These are phyloP conservation scores for Caenorhabditis sulstoni DNA, from an alignment of 2,888 invertebrate genomes.

Conservation along the genomic window DNA sequence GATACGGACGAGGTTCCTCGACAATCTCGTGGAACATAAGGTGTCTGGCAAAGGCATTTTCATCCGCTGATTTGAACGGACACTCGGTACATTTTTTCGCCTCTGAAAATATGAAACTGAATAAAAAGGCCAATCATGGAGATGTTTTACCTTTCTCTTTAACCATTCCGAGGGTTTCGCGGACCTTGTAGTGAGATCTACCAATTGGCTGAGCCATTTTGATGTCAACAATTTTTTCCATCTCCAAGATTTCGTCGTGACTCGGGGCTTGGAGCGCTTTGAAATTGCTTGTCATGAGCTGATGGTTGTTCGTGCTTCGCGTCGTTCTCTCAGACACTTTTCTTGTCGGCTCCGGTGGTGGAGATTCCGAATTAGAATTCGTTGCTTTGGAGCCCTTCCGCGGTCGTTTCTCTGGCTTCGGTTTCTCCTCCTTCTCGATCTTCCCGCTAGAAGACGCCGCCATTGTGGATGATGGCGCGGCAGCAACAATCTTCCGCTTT, in stretches of 20 bases:
- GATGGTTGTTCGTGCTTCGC: conserved; percentile 10
- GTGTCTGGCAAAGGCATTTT: conserved; percentile 58
- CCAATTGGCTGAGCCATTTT: neutral
- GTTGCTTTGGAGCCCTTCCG: conserved; percentile 9
- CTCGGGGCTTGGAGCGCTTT: conserved; percentile 16
- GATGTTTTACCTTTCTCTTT: conserved; percentile 7
- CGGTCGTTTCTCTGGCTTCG: neutral
- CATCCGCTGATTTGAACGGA: conserved; percentile 51
- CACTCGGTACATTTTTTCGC: conserved; percentile 59
- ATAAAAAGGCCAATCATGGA: neutral
- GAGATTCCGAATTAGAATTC: conserved; percentile 2
- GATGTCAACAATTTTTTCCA: neutral
- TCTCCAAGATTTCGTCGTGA: conserved; percentile 2
- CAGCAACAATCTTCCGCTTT: conserved; percentile 11
- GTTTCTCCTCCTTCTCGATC: neutral
- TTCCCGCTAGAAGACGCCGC: neutral
- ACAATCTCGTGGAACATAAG: conserved; percentile 62
- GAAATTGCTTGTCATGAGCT: neutral
- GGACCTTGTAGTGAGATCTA: conserved; percentile 31
- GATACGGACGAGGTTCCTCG: conserved; percentile 53
- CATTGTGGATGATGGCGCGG: too few species aligned
- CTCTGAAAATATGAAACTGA: conserved; percentile 13
- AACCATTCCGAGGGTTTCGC: neutral
- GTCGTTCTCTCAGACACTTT: conserved; percentile 22
- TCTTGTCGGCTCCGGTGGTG: conserved; percentile 6